phyloP scores from a whole-genome alignment of 2,113 vertebrate genomes.

The Fulica atra region DNA sequence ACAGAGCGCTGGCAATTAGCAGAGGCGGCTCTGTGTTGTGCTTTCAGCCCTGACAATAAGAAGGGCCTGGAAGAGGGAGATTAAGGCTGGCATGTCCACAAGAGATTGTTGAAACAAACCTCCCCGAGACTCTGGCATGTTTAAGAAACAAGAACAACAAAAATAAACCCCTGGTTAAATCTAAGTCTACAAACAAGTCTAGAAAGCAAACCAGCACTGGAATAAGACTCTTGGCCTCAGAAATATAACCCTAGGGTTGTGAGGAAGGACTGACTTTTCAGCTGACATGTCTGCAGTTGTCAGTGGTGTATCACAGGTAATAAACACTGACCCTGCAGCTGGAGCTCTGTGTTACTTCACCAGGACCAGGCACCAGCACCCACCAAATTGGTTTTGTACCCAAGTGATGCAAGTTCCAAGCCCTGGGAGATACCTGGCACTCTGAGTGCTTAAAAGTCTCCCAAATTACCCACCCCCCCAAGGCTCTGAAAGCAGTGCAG shows the following conservation, averaged over 20 bases:
- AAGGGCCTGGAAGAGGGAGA: constrained; percentile 78
- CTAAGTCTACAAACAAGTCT: not conserved
- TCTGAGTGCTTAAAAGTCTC: not conserved
- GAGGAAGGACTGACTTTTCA: not conserved
- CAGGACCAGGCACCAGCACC: not conserved
- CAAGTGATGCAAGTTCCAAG: not conserved
- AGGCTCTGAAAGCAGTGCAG: not conserved
- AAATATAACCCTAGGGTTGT: not conserved
- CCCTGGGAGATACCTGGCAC: not conserved
- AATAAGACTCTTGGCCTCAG: not conserved
- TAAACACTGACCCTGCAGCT: not conserved
- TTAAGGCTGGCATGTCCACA: constrained; percentile 65
- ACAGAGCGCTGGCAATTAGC: constrained; percentile 78
- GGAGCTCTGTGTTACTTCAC: not conserved
- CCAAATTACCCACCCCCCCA: not conserved
- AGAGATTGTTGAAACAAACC: constrained; percentile 45
- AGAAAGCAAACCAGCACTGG: not conserved
- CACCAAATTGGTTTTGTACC: not conserved
- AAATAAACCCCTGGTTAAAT: constrained; percentile 17
- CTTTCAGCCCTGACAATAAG: constrained; percentile 77
- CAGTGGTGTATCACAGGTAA: not conserved
- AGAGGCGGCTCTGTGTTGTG: constrained; percentile 35
- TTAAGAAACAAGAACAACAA: not conserved
- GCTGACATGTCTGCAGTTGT: not conserved
- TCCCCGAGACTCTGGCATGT: not conserved